These are phyloP conservation scores for Myanophis thanlyinensis DNA, from an alignment of 2,113 vertebrate species.

Conservation along the genomic window DNA sequence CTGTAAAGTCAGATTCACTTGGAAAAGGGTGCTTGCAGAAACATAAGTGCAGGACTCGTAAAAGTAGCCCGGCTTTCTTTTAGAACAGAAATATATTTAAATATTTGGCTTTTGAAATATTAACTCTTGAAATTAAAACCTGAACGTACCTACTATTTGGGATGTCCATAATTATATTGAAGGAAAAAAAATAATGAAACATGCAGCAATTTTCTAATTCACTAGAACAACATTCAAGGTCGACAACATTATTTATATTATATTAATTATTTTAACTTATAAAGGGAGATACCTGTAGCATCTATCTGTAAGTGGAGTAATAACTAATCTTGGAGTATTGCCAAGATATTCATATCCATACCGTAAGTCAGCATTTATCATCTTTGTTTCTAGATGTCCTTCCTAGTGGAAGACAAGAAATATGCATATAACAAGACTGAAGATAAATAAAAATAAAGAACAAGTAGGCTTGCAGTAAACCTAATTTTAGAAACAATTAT, in stretches of 20 bases:
- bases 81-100: neutral
- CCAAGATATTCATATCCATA: conserved; percentile 92
- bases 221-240: neutral
- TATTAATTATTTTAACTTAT: neutral
- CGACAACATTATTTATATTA: neutral
- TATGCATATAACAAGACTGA: conserved; percentile 16
- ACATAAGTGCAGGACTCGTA: neutral
- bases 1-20: neutral
- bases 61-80: neutral
- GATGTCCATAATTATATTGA: neutral
- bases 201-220: neutral
- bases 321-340: conserved; percentile 85
- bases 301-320: conserved; percentile 88
- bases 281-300: conserved; percentile 82
- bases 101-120: neutral
- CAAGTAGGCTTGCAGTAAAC: neutral
- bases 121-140: neutral
- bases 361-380: conserved; percentile 89
- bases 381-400: conserved; percentile 86
- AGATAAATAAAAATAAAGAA: conserved; percentile 14
- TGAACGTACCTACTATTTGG: neutral
- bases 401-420: conserved; percentile 66
- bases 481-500: neutral
- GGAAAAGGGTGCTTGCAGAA: neutral
- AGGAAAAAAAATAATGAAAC: neutral